These are phyloP conservation scores for Sylvilagus floridanus DNA, from an alignment of 2,797 vertebrate species.

Conservation along the genomic window DNA sequence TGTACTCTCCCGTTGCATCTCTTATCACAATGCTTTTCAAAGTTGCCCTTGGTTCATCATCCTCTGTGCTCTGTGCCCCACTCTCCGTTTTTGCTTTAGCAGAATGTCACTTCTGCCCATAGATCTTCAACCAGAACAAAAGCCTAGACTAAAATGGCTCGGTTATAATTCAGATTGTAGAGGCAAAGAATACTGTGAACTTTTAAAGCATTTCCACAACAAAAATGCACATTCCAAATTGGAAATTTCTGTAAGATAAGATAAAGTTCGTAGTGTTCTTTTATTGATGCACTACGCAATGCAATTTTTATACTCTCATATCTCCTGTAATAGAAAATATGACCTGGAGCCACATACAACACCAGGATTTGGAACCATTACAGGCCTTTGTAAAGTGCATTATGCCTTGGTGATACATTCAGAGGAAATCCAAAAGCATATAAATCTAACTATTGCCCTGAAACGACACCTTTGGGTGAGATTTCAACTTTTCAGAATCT, in stretches of 20 bases:
- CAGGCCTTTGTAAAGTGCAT: conserved; percentile 78
- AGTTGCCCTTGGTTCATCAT: neutral
- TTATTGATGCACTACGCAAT: conserved; percentile 78
- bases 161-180: conserved; percentile 39
- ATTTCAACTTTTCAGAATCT: conserved; percentile 69
- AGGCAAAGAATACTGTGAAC: conserved; percentile 63
- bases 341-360: conserved; percentile 80
- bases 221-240: conserved; percentile 79
- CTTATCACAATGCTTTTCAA: neutral
- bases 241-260: conserved; percentile 73
- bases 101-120: neutral
- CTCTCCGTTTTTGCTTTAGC: neutral
- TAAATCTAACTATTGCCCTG: conserved; percentile 70
- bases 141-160: conserved; percentile 61
- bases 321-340: conserved; percentile 82
- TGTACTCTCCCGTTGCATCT: neutral
- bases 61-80: neutral
- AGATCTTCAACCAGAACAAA: conserved; percentile 53
- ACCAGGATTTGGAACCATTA: conserved; percentile 72
- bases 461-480: conserved; percentile 79
- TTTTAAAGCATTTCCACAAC: conserved; percentile 80
- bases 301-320: conserved; percentile 82
- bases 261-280: conserved; percentile 74
- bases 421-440: conserved; percentile 78
- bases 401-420: conserved; percentile 76